Base-by-base conservation (phyloP, 2,797 vertebrate species). In the Chelonia mydas region DNA sequence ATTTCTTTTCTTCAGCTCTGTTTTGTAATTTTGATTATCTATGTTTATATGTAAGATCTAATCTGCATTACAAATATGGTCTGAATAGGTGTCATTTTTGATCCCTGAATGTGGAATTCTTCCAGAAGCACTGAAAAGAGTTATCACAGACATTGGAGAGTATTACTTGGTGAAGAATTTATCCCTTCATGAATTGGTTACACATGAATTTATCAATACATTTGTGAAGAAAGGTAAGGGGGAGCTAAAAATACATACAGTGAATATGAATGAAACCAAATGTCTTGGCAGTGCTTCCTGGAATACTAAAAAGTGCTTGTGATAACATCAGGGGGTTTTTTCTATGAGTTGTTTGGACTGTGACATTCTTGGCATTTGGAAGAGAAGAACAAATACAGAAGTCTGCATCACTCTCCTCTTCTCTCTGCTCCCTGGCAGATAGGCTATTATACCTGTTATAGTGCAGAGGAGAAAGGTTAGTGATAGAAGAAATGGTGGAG, bases 131-230 rank as follows among this genome's bases (percentile, higher is more conserved):
- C 97, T 99, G 86, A 98, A 98, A 78, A 92, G 91, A 3, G 89
- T 98, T 2, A 74, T 99, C 45, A 98, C 94, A 4, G 97, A 97
- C 81, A 95, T 98, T 95, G 99, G 97, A 87, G 98, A 98, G 11
- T 99, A 99, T 95, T 99, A 99, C 91, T 82, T 98, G 88, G 98
- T 99, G 97, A 99, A 97, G 92, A 97, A 98, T 31, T 97, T 99
- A 80, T 97, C 98, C 0, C n/a, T 99, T 45, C 95, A 98, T 84
- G 98, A 99, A 83, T 95, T 99, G 49, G 94, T 99, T 1, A 45
- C 98, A 77, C 95, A 94, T 0, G 95, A 98, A 41, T 99, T 99
- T 96, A 96, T 99, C 83, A 97, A 98, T 88, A 94, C 92, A 0
- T 98, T 98, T 2, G 97, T 99, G 37, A 98, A 98, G 93, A 98